Evolutionary conservation across 2,797 vertebrate genomes (phyloP).

Genomic region (Acanthurus leucopareius): DNA sequence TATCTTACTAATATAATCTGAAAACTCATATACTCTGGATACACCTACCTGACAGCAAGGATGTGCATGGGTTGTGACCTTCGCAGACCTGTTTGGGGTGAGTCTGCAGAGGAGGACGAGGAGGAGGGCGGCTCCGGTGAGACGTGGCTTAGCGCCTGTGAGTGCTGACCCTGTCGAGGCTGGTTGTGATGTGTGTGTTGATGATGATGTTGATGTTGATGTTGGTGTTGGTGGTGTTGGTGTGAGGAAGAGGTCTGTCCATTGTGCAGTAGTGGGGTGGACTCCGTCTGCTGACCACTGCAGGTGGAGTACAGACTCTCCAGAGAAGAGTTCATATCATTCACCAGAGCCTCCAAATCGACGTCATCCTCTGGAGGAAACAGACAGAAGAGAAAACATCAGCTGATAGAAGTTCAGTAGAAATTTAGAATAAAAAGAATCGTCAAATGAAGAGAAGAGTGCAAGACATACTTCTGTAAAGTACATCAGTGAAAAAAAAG

Average conservation of each 20-base stretch:
- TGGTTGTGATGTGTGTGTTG: constrained; percentile 56
- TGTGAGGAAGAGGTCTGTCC: constrained; percentile 84
- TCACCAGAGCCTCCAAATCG: constrained; percentile 93
- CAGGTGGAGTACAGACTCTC: constrained; percentile 90
- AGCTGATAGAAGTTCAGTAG: not conserved
- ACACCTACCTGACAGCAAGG: constrained; percentile 91
- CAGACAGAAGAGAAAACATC: not conserved
- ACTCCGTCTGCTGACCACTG: constrained; percentile 87
- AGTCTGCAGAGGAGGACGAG: constrained; percentile 66
- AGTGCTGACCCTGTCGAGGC: constrained; percentile 65
- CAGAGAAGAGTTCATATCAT: constrained; percentile 93
- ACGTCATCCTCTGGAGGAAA: constrained; percentile 90
- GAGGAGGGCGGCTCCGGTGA: constrained; percentile 71
- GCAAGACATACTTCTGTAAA: not conserved
- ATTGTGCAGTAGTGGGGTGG: constrained; percentile 89
- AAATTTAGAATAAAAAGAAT: not conserved
- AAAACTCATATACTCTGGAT: not conserved
- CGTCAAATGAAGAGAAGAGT: not conserved
- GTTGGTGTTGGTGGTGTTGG: constrained; percentile 54
- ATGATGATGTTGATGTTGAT: constrained; percentile 55
- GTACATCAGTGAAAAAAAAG: not conserved
- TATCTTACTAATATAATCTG: not conserved
- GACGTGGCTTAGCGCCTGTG: constrained; percentile 54
- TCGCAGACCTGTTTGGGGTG: constrained; percentile 83
- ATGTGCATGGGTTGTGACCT: constrained; percentile 95